These are phyloP conservation scores for Tetrapedia diversipes DNA, from an alignment of 2,888 invertebrate species.

Conservation along the genomic window DNA sequence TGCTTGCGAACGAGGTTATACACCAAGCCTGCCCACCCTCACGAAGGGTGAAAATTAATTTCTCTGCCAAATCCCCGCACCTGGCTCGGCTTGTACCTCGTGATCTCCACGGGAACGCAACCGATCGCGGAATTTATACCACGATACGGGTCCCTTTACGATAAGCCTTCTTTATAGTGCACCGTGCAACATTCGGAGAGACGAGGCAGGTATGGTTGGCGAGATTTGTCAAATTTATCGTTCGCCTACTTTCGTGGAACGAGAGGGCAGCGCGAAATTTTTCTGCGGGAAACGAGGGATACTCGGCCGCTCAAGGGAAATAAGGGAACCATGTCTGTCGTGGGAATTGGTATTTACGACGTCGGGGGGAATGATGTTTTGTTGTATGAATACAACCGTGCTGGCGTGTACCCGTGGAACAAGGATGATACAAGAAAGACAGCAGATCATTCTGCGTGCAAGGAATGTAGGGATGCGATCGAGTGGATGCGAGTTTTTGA, in stretches of 20 bases:
- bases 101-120: background rate
- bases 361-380: background rate
- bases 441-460: no score
- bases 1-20: no score
- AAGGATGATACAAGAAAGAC: no score
- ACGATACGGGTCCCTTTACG: background rate
- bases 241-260: background rate
- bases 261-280: background rate
- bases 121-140: background rate
- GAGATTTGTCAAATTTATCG: slow-evolving; percentile 20
- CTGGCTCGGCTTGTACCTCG: background rate
- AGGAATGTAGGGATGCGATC: no score
- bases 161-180: background rate
- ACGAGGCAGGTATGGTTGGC: no score
- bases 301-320: background rate
- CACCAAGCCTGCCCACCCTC: background rate
- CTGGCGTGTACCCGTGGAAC: no score
- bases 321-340: background rate
- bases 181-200: background rate
- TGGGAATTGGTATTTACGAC: slow-evolving; percentile 37
- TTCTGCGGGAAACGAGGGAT: background rate
- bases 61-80: background rate
- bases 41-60: slow-evolving; percentile 21
- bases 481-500: no score
- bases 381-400: no score